A percentile compares a stretch with the other conserved stretches of the same genome.
phyloP scores from a whole-genome alignment of 2,888 invertebrate genomes.

The Amiota communis region DNA sequence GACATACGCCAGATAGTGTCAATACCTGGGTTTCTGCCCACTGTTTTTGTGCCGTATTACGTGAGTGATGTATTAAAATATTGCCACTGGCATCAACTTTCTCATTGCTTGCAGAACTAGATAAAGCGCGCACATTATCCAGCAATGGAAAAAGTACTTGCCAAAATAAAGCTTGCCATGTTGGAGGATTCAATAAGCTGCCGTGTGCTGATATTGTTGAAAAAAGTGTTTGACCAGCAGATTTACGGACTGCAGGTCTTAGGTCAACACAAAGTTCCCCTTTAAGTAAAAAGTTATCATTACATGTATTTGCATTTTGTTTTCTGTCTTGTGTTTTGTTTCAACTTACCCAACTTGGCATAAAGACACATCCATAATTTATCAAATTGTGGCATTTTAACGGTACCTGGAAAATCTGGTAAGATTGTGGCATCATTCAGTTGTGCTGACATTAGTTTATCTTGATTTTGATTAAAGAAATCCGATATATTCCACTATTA shows the following conservation, averaged over 20 bases:
- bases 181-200: conserved; percentile 86
- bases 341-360: conserved; percentile 78
- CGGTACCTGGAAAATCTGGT: conserved; percentile 87
- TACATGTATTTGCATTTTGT: not conserved
- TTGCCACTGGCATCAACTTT: conserved; percentile 91
- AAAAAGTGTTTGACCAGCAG: conserved; percentile 97
- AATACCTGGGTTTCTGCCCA: conserved; percentile 98
- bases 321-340: not conserved
- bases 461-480: conserved; percentile 95
- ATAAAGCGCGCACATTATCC: conserved; percentile 86
- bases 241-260: conserved; percentile 96
- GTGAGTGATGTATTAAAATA: conserved; percentile 96
- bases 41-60: conserved; percentile 98
- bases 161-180: conserved; percentile 96
- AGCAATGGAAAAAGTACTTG: conserved; percentile 95
- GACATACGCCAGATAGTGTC: conserved; percentile 91
- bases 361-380: conserved; percentile 97
- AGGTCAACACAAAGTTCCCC: conserved; percentile 94
- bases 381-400: conserved; percentile 91
- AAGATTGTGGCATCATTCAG: conserved; percentile 84
- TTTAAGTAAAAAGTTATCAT: conserved; percentile 8
- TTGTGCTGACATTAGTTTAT: conserved; percentile 83
- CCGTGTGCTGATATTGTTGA: conserved; percentile 98
- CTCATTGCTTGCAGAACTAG: conserved; percentile 79
- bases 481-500: conserved; percentile 98